phyloP scores from a whole-genome alignment of 2,888 invertebrate genomes.

The Dryomyza anilis region DNA sequence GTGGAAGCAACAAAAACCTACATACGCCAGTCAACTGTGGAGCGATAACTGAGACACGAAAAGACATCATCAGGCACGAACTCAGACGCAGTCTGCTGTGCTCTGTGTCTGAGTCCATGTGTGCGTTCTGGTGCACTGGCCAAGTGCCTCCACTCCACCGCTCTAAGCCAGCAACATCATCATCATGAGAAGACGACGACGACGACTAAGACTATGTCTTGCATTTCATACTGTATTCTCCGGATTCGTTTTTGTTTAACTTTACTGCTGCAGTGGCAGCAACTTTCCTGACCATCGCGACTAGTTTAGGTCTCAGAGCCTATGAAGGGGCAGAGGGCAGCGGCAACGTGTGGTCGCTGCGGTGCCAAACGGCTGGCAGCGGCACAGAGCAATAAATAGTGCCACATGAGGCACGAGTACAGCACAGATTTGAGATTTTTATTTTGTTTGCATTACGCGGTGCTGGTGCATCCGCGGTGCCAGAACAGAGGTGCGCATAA shows the following conservation, averaged over 20 bases:
- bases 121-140: background rate
- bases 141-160: background rate
- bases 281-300: conserved; percentile 4
- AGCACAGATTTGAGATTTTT: conserved; percentile 18
- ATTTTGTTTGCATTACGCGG: background rate
- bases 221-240: background rate
- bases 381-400: conserved; percentile 25
- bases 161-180: background rate
- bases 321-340: background rate
- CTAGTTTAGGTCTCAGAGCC: background rate
- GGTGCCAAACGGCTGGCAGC: background rate
- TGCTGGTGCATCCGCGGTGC: too few species aligned
- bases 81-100: background rate
- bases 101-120: background rate
- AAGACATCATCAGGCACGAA: conserved; percentile 9
- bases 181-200: background rate
- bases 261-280: background rate
- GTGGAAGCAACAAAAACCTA: conserved; percentile 15
- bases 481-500: too few species aligned
- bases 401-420: conserved; percentile 28
- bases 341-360: background rate
- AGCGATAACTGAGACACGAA: conserved; percentile 14
- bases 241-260: background rate
- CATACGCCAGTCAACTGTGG: conserved; percentile 17
- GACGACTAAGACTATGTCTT: background rate